Percentiles rank a stretch among this genome's conserved stretches.
Conservation (phyloP, 2,797 vertebrate genomes). For the Pterois miles region DNA sequence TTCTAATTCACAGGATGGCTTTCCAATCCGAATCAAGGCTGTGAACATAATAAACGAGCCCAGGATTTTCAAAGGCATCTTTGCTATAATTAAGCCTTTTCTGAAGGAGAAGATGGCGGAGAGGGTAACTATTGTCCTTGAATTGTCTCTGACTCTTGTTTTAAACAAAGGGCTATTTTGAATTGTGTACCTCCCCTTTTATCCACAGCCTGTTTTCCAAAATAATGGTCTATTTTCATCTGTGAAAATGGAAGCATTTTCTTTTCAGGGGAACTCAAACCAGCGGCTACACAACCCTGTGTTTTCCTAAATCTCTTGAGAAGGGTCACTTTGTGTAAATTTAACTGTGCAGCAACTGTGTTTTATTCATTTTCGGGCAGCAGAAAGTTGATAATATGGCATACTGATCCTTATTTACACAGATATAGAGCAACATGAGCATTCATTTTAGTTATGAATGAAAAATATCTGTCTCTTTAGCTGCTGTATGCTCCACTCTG, state of each 20-base stretch:
- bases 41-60: conserved; percentile 98
- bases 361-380: not conserved
- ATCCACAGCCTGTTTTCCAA: not conserved
- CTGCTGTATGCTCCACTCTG: not conserved
- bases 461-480: not conserved
- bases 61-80: conserved; percentile 98
- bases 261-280: conserved; percentile 13
- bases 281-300: not conserved
- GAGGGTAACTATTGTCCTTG: conserved; percentile 86
- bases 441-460: not conserved
- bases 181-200: conserved; percentile 10
- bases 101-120: conserved; percentile 99
- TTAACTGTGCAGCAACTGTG: not conserved
- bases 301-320: not conserved
- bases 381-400: not conserved
- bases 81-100: conserved; percentile 98
- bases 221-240: conserved; percentile 22
- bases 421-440: not conserved
- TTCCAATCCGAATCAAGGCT: conserved; percentile 98
- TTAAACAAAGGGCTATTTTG: conserved; percentile 28
- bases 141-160: conserved; percentile 28
- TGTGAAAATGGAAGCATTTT: not conserved
- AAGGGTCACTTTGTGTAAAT: not conserved
- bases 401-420: not conserved
- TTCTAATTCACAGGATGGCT: conserved; percentile 89